Percentiles rank a stretch among this genome's conserved stretches.
These are phyloP conservation scores for Scrobipalpa costella DNA, from an alignment of 2,888 invertebrate species.

Conservation along the genomic window DNA sequence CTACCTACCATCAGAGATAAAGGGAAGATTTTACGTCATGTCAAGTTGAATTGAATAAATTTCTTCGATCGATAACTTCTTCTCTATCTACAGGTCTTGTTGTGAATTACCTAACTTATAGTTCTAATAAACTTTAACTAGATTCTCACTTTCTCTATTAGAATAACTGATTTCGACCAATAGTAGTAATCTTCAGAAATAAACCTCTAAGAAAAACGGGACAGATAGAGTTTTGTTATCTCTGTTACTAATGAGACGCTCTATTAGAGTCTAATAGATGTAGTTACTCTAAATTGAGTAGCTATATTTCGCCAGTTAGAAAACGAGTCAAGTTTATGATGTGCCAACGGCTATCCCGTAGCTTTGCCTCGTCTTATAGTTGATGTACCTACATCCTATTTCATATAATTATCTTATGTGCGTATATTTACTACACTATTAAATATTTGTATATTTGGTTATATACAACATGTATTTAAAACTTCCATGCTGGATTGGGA, in stretches of 20 bases:
- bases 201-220: slow-evolving; percentile 12
- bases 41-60: neutral
- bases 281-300: slow-evolving; percentile 22
- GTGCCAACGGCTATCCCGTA: neutral
- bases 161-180: slow-evolving; percentile 14
- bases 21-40: too few relatives aligned
- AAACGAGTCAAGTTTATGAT: neutral
- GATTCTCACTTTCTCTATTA: slow-evolving; percentile 2
- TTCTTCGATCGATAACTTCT: neutral
- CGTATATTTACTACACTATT: too few relatives aligned
- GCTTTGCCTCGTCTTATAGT: neutral
- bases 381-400: too few relatives aligned
- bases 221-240: slow-evolving; percentile 30
- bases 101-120: neutral
- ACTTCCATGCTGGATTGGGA: too few relatives aligned
- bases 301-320: slow-evolving; percentile 11
- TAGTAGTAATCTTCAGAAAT: slow-evolving; percentile 13
- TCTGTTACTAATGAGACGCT: slow-evolving; percentile 37
- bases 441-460: too few relatives aligned
- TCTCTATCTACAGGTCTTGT: neutral
- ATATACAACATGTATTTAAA: too few relatives aligned
- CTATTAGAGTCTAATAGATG: slow-evolving; percentile 31
- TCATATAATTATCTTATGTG: too few relatives aligned
- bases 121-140: slow-evolving; percentile 13
- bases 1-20: too few relatives aligned